Evolutionary conservation across 1,140 invertebrate species (phyloP).

Genomic region (Sycophila sp.): DNA sequence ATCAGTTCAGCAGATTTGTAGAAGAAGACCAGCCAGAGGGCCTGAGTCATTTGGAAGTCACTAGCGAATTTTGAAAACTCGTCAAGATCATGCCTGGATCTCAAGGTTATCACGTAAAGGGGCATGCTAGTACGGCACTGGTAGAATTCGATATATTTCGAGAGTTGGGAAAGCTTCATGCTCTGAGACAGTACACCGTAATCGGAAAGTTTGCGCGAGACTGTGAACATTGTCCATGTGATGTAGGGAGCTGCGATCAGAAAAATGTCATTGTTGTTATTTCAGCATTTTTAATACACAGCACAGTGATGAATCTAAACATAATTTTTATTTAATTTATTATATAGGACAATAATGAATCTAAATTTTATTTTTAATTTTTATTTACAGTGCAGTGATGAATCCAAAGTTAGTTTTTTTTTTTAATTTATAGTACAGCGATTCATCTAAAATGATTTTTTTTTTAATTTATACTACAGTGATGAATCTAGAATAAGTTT

Average conservation of each 20-base stretch:
- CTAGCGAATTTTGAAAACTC: constrained; percentile 21
- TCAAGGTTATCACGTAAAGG: not conserved
- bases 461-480: too few species aligned
- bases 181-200: not conserved
- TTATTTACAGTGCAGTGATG: too few species aligned
- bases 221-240: not conserved
- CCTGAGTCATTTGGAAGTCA: constrained; percentile 10
- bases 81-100: not conserved
- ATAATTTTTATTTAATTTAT: not conserved
- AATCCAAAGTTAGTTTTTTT: too few species aligned
- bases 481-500: too few species aligned
- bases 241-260: not conserved
- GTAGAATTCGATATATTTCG: not conserved
- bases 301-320: too few species aligned
- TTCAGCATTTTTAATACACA: too few species aligned
- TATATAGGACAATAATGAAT: not conserved
- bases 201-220: constrained; percentile 3
- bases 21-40: constrained; percentile 18
- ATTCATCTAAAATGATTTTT: too few species aligned
- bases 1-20: not conserved
- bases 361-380: not conserved
- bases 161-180: not conserved
- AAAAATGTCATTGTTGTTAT: too few species aligned
- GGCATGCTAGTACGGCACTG: not conserved
- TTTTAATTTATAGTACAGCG: too few species aligned